These are phyloP conservation scores for Melanotaenia parkinsoni DNA, from an alignment of 2,797 vertebrate genomes.

Conservation along the genomic window DNA sequence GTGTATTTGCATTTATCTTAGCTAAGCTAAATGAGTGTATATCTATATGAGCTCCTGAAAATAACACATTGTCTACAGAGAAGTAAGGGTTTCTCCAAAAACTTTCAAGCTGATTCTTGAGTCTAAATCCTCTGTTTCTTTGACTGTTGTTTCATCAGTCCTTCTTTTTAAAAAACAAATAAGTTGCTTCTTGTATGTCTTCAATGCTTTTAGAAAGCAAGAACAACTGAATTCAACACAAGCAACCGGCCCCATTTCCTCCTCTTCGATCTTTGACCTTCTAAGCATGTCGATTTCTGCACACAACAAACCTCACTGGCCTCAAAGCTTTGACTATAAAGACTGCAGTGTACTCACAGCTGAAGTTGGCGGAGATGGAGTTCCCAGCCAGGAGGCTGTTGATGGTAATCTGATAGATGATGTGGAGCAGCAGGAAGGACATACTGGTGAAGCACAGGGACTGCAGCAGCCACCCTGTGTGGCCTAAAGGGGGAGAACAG, in stretches of 20 bases:
- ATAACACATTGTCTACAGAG: neutral
- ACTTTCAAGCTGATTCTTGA: neutral
- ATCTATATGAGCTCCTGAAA: slow-evolving; percentile 2
- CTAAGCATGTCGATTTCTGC: slow-evolving; percentile 12
- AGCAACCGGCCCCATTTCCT: slow-evolving; percentile 1
- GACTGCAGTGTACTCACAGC: slow-evolving; percentile 89
- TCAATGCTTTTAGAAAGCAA: slow-evolving; percentile 9
- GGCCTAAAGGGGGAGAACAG: slow-evolving; percentile 82
- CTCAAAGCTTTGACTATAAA: slow-evolving; percentile 28
- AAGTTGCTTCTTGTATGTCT: slow-evolving; percentile 1
- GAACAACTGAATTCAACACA: slow-evolving; percentile 9
- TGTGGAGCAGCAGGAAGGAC: slow-evolving; percentile 94
- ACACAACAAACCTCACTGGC: slow-evolving; percentile 12
- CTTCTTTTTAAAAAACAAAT: neutral
- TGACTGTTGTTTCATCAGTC: neutral
- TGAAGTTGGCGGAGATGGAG: slow-evolving; percentile 85
- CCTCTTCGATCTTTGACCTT: slow-evolving; percentile 15
- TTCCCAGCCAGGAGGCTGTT: slow-evolving; percentile 90
- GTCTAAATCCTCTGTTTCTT: neutral
- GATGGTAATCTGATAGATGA: slow-evolving; percentile 97
- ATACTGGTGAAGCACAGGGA: slow-evolving; percentile 95
- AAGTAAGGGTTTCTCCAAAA: neutral
- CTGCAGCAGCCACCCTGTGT: slow-evolving; percentile 95
- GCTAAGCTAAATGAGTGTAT: neutral
- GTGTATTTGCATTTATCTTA: neutral